A percentile compares a stretch with the other conserved stretches of the same genome.
These are phyloP conservation scores for Brachypterus glaber DNA, from an alignment of 2,888 invertebrate species.

Conservation along the genomic window DNA sequence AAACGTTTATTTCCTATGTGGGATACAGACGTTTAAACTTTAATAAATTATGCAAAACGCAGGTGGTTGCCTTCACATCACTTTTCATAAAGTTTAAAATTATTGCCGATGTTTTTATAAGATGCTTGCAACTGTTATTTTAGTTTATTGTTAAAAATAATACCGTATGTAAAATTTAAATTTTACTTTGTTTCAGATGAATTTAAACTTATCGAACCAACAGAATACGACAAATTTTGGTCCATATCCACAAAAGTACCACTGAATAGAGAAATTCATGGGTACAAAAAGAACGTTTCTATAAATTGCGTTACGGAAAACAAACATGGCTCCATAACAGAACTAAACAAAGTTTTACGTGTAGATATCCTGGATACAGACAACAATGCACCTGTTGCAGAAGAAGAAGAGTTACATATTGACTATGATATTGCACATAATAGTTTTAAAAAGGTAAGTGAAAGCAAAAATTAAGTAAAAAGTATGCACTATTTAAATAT, in stretches of 20 bases:
- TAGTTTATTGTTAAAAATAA: constrained; percentile 2
- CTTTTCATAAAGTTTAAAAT: too few species aligned
- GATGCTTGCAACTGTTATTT: too few species aligned
- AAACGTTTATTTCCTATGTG: too few species aligned
- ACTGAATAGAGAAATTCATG: constrained; percentile 32
- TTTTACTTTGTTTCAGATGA: constrained; percentile 17
- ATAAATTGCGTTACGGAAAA: constrained; percentile 41
- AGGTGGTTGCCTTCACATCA: too few species aligned
- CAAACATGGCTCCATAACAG: constrained; percentile 33
- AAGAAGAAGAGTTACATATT: constrained; percentile 34
- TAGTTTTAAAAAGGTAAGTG: constrained; percentile 29
- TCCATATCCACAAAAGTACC: constrained; percentile 35
- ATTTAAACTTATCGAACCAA: constrained; percentile 24
- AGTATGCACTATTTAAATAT: too few species aligned
- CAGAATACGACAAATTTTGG: constrained; percentile 25
- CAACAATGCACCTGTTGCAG: constrained; percentile 41
- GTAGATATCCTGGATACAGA: constrained; percentile 46
- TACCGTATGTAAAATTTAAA: constrained; percentile 1
- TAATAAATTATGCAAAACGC: too few species aligned
- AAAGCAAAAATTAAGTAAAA: too few species aligned
- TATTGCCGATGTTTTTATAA: too few species aligned
- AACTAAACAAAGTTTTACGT: constrained; percentile 32
- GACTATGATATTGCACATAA: constrained; percentile 26
- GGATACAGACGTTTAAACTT: too few species aligned
- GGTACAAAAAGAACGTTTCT: constrained; percentile 12